Conservation (phyloP, 2,113 vertebrate genomes). For the Copsychus sechellarum region DNA sequence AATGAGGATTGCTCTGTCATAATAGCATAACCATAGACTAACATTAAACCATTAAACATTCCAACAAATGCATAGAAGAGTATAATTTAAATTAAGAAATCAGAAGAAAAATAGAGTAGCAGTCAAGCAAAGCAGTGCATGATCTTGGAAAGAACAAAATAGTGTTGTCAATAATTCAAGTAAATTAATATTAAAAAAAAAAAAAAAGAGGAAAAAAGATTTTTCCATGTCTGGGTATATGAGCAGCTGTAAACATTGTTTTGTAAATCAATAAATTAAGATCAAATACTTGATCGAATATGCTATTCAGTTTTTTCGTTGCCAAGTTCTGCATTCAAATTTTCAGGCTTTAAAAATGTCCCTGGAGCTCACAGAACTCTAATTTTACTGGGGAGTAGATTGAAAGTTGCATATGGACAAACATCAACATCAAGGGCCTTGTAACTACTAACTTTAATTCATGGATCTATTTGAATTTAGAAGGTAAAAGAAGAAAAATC, state of each 20-base stretch:
- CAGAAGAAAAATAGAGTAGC: not conserved
- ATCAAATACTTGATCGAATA: not conserved
- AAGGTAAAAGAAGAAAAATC: not conserved
- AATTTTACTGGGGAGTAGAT: not conserved
- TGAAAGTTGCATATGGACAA: not conserved
- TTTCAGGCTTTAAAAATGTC: not conserved
- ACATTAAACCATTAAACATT: not conserved
- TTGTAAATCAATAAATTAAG: not conserved
- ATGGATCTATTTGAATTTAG: not conserved
- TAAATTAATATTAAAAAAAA: not conserved
- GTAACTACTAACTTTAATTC: not conserved
- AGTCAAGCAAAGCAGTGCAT: not conserved
- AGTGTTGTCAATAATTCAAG: not conserved
- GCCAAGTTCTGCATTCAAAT: not conserved
- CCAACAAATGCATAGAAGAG: not conserved
- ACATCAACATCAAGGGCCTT: not conserved
- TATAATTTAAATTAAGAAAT: not conserved
- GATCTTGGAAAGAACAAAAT: not conserved
- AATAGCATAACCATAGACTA: not conserved
- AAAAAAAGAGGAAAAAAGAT: fast-evolving
- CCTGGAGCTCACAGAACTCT: not conserved
- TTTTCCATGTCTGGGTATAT: not conserved
- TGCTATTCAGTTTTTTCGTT: not conserved
- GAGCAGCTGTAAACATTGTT: not conserved
- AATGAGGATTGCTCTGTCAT: not conserved